Base-by-base conservation (phyloP, 2,888 invertebrate genomes). In the Byasa hedistus region DNA sequence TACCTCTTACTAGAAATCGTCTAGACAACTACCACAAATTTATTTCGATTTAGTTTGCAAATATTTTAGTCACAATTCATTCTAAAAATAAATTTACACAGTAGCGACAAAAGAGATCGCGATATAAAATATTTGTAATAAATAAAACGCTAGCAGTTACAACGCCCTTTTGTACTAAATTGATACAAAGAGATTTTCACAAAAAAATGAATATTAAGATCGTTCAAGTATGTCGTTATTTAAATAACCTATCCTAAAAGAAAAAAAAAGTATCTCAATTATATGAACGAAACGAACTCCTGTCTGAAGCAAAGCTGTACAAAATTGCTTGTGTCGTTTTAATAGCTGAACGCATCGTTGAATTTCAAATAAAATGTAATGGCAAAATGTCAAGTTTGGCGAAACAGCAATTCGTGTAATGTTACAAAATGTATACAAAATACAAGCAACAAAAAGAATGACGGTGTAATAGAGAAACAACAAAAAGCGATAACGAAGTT, bases 261-360 rank as follows among this genome's bases (percentile, higher is more conserved):
- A 57, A 51, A 21, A 57, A 51, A 57, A 63, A 51, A 57, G 51
- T 51, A 23, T 52, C n/a, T 57, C 32, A 36, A 51, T 62, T 39
- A 61, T 44, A 48, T 22, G 48, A 56, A 12, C 39, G 56, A 57
- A 63, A 36, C 51, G 48, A 63, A 57, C 63, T 21, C 48, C 51
- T 19, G 56, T 63, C 44, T 32, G 57, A 64, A 64, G 51, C 36
- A 51, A 57, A 63, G 51, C 27, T 23, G 51, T 15, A 22, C 32
- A 57, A 64, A 57, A 64, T 57, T 64, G 57, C n/a, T 51, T 51
- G 36, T 51, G 36, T 57, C 57, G 32, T 48, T 64, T 64, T 62
- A 39, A 56, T 12, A 56, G 27, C 55, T 62, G 48, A 27, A 63
- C 63, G 63, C 57, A 21, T 63, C 63, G 27, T 44, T 63, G 57